Conservation (phyloP, 2,113 vertebrate genomes). For the Syngnathus floridae region DNA sequence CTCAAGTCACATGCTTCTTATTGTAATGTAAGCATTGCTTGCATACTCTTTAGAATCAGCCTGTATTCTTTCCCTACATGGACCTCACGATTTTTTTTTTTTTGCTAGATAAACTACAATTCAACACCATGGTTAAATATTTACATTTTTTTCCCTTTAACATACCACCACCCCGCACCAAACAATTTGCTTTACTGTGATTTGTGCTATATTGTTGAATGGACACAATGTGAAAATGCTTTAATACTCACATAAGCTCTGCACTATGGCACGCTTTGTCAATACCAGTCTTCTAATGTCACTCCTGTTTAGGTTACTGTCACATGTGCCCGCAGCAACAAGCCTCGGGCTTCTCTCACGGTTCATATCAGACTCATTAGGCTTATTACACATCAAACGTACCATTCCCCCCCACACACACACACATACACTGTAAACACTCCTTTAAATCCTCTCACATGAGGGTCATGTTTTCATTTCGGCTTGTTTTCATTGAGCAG, state of each 20-base stretch:
- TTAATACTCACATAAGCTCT: not conserved
- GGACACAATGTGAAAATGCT: conserved; percentile 14
- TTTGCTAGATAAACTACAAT: conserved; percentile 45
- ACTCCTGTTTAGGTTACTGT: conserved; percentile 13
- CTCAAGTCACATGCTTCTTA: conserved; percentile 3
- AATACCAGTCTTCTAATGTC: conserved; percentile 1
- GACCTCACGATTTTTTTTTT: conserved; percentile 11
- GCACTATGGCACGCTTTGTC: not conserved
- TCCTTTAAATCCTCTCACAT: not conserved
- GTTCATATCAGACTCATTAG: conserved; percentile 5
- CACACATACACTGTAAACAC: not conserved
- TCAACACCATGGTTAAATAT: conserved; percentile 58
- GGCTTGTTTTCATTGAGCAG: not conserved
- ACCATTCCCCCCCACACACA: conserved; percentile 3
- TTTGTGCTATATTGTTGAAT: conserved; percentile 39
- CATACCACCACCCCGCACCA: conserved; percentile 24
- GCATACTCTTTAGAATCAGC: conserved; percentile 3
- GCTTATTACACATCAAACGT: conserved; percentile 18
- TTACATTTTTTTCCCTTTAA: conserved; percentile 19
- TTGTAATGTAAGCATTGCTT: conserved; percentile 16
- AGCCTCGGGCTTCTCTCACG: conserved; percentile 11
- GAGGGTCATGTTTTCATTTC: not conserved
- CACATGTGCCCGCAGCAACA: conserved; percentile 30
- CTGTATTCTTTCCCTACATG: conserved; percentile 14
- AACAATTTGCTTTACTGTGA: conserved; percentile 43